phyloP scores from a whole-genome alignment of 1,140 invertebrate genomes.

The Bombyx mandarina region DNA sequence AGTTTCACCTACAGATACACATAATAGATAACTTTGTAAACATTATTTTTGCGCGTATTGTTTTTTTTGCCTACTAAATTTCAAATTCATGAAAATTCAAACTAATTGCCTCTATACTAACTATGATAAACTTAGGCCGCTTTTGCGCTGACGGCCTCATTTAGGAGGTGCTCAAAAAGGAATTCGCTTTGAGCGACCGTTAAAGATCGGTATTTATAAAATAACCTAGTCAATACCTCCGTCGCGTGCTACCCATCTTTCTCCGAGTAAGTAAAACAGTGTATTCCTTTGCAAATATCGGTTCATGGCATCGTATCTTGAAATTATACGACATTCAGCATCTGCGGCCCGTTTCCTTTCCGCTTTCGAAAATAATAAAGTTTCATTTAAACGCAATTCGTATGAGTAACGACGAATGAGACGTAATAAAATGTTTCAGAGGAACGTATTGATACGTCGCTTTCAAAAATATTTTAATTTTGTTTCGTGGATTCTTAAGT shows the following conservation, averaged over 20 bases:
- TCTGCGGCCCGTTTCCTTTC: constrained; percentile 34
- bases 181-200: too few relatives aligned
- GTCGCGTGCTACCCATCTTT: constrained; percentile 25
- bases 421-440: constrained; percentile 61
- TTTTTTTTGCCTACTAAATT: too few relatives aligned
- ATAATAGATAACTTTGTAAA: too few relatives aligned
- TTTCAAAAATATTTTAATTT: too few relatives aligned
- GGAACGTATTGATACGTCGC: constrained; percentile 33
- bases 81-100: too few relatives aligned
- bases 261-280: constrained; percentile 30
- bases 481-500: too few relatives aligned
- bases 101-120: too few relatives aligned
- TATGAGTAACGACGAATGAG: constrained; percentile 59
- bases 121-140: too few relatives aligned
- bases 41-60: too few relatives aligned
- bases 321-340: constrained; percentile 45
- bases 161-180: not conserved
- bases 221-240: constrained; percentile 2
- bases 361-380: constrained; percentile 61
- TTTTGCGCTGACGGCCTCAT: too few relatives aligned
- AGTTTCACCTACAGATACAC: too few relatives aligned
- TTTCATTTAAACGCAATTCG: constrained; percentile 62
- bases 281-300: constrained; percentile 34
- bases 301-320: constrained; percentile 35
- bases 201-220: not conserved